These are phyloP conservation scores for Oligia strigilis DNA, from an alignment of 2,888 invertebrate species.

Conservation along the genomic window DNA sequence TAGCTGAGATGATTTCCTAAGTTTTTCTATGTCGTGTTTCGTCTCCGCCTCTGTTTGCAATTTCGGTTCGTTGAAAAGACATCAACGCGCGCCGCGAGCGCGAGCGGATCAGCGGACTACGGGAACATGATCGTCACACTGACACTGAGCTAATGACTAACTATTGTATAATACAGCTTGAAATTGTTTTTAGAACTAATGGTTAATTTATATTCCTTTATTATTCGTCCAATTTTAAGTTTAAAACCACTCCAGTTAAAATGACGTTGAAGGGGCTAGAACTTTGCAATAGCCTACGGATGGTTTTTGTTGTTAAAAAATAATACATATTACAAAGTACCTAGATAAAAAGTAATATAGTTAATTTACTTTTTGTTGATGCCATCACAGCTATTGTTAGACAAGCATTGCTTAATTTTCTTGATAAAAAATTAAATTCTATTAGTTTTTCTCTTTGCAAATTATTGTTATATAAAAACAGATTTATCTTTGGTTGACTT, in stretches of 20 bases:
- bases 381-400: neutral
- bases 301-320: neutral
- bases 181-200: neutral
- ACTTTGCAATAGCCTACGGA: neutral
- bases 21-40: too few relatives aligned
- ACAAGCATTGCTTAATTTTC: neutral
- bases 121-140: neutral
- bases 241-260: neutral
- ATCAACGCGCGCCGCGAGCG: slow-evolving; percentile 63
- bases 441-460: neutral
- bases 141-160: neutral
- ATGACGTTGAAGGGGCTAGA: neutral
- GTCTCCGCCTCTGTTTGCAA: too few relatives aligned
- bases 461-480: neutral
- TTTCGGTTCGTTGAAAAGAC: slow-evolving; percentile 59
- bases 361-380: neutral
- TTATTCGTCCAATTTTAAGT: neutral
- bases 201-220: neutral
- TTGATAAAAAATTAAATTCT: neutral
- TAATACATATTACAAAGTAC: neutral
- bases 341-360: neutral
- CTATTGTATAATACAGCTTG: neutral
- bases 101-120: too few relatives aligned
- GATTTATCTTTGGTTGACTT: neutral
- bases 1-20: too few relatives aligned